Evolutionary conservation across 2,888 invertebrate species (phyloP).

Genomic region (Eupithecia centaureata): DNA sequence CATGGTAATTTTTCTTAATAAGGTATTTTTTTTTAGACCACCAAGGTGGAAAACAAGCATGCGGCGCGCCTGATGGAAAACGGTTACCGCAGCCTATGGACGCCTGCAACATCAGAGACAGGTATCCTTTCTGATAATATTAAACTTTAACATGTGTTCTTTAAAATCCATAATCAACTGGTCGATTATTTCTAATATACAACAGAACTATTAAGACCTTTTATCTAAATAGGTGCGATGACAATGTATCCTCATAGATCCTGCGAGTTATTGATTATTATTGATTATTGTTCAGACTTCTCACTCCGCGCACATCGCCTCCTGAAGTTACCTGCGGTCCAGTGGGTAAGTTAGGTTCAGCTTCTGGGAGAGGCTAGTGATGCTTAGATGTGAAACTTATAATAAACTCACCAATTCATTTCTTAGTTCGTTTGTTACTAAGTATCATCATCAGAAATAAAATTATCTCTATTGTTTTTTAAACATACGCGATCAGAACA

Average conservation of each 20-base stretch:
- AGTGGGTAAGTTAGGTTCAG: conserved; percentile 25
- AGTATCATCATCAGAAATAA: background rate
- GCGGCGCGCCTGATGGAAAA: too few relatives aligned
- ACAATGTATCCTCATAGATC: background rate
- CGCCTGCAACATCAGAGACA: too few relatives aligned
- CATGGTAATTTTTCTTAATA: too few relatives aligned
- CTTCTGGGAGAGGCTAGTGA: background rate
- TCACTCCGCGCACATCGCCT: conserved; percentile 18
- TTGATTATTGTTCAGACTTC: too few relatives aligned
- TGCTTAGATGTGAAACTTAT: background rate
- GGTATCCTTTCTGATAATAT: too few relatives aligned
- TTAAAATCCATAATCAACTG: background rate
- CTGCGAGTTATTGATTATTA: too few relatives aligned
- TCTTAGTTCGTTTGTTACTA: background rate
- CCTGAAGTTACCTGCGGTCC: conserved; percentile 27
- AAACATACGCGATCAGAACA: too few relatives aligned
- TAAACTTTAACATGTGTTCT: too few relatives aligned
- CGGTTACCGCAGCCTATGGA: too few relatives aligned
- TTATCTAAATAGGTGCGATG: background rate
- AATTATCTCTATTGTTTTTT: too few relatives aligned
- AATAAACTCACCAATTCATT: background rate
- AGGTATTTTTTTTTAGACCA: too few relatives aligned
- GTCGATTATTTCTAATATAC: background rate
- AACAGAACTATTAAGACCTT: background rate
- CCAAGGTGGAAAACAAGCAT: too few relatives aligned